Evolutionary conservation across 1,140 invertebrate genomes (phyloP).

Genomic region (Diorhabda elongata): DNA sequence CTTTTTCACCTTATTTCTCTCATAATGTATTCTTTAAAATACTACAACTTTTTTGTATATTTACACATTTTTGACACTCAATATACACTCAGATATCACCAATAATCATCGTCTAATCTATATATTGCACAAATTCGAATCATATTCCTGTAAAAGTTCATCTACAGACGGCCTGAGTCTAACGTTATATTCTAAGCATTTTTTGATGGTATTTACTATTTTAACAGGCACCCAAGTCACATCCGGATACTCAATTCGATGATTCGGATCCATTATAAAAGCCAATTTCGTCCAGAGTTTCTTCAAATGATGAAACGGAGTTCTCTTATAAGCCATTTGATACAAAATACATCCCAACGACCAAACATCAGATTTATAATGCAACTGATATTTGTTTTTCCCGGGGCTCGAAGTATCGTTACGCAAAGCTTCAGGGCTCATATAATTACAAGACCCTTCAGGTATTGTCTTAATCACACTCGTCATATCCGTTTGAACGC

Average conservation of each 20-base stretch:
- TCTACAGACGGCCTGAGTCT: conserved; percentile 66
- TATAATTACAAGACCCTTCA: conserved; percentile 91
- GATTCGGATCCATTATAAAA: conserved; percentile 75
- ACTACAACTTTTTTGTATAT: too few species aligned
- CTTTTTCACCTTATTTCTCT: too few species aligned
- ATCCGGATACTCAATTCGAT: conserved; percentile 69
- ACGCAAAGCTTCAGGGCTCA: conserved; percentile 89
- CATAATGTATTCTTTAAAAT: too few species aligned
- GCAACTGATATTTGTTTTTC: conserved; percentile 60
- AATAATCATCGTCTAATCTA: neutral
- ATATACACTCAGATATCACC: too few species aligned
- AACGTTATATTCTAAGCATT: conserved; percentile 68
- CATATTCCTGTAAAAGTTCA: conserved; percentile 53
- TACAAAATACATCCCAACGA: conserved; percentile 96
- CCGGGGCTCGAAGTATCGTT: conserved; percentile 52
- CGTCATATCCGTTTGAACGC: conserved; percentile 83
- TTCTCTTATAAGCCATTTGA: conserved; percentile 82
- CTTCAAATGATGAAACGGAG: conserved; percentile 85
- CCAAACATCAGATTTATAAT: conserved; percentile 94
- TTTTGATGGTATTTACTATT: conserved; percentile 58
- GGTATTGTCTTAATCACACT: conserved; percentile 79
- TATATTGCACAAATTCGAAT: conserved; percentile 17
- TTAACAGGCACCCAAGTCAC: conserved; percentile 47
- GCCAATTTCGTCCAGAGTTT: conserved; percentile 71
- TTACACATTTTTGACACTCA: too few species aligned